phyloP scores from a whole-genome alignment of 2,797 vertebrate genomes.

The Malurus splendens region DNA sequence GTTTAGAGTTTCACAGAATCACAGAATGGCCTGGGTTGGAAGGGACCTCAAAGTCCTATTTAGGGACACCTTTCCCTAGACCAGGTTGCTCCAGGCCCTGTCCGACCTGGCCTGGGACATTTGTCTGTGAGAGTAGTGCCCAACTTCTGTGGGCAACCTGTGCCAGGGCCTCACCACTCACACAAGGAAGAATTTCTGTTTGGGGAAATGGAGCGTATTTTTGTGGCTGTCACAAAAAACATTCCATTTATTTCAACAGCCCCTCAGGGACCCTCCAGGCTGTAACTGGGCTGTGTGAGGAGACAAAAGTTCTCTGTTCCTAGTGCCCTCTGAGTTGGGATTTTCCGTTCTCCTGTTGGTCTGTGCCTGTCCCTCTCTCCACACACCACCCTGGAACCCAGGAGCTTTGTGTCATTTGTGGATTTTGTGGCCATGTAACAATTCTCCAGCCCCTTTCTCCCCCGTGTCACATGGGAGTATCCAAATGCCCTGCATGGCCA shows the following conservation, averaged over 20 bases:
- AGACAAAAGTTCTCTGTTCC: neutral
- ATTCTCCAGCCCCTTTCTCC: neutral
- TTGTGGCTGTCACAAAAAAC: neutral
- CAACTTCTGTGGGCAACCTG: neutral
- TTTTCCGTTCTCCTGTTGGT: neutral
- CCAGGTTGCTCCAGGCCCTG: neutral
- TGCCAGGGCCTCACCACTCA: neutral
- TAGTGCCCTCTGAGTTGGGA: neutral
- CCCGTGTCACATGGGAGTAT: accelerated
- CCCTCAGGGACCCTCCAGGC: neutral
- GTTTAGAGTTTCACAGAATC: neutral
- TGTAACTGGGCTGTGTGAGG: neutral
- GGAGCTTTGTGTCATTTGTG: neutral
- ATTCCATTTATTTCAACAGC: neutral
- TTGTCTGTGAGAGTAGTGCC: neutral
- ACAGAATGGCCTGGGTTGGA: neutral
- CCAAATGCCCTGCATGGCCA: neutral
- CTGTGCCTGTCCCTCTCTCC: neutral
- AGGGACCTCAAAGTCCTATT: neutral
- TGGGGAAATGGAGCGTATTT: neutral
- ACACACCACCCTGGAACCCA: neutral
- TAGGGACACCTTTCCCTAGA: neutral
- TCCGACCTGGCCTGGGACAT: neutral
- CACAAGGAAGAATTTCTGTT: neutral
- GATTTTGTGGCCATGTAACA: accelerated